Evolutionary conservation across 2,113 vertebrate genomes (phyloP).

Genomic region (Chaetops frenatus): DNA sequence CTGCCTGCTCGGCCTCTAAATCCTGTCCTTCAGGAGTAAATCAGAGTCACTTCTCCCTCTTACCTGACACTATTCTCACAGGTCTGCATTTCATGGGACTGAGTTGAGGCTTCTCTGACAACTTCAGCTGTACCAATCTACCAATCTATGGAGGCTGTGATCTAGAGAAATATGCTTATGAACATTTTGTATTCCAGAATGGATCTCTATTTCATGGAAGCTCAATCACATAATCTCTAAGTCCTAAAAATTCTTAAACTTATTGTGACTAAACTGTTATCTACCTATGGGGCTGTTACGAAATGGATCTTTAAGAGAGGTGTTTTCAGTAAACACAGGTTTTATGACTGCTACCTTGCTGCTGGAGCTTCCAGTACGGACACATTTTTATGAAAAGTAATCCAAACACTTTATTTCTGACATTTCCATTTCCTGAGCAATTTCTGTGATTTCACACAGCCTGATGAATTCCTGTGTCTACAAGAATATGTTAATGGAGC

Average conservation of each 20-base stretch:
- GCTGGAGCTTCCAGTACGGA: not conserved
- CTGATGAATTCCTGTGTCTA: not conserved
- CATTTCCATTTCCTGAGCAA: not conserved
- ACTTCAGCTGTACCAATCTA: not conserved
- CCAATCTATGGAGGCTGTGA: not conserved
- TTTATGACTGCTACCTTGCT: not conserved
- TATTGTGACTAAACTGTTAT: not conserved
- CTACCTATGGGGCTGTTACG: not conserved
- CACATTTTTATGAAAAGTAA: not conserved
- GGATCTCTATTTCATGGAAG: not conserved
- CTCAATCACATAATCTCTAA: not conserved
- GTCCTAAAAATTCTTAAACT: not conserved
- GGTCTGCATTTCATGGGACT: not conserved
- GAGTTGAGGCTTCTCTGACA: not conserved
- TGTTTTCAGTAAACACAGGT: not conserved
- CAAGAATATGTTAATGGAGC: not conserved
- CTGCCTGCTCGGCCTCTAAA: not conserved
- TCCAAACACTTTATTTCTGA: not conserved
- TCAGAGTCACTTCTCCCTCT: not conserved
- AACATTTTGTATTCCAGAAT: not conserved
- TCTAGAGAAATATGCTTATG: not conserved
- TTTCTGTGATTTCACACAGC: not conserved
- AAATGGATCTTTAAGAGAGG: not conserved
- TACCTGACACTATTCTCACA: not conserved
- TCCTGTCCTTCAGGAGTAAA: not conserved